A percentile compares a stretch with the other conserved stretches of the same genome.
Evolutionary conservation across 2,797 vertebrate genomes (phyloP).

Genomic region (Perodicticus potto): DNA sequence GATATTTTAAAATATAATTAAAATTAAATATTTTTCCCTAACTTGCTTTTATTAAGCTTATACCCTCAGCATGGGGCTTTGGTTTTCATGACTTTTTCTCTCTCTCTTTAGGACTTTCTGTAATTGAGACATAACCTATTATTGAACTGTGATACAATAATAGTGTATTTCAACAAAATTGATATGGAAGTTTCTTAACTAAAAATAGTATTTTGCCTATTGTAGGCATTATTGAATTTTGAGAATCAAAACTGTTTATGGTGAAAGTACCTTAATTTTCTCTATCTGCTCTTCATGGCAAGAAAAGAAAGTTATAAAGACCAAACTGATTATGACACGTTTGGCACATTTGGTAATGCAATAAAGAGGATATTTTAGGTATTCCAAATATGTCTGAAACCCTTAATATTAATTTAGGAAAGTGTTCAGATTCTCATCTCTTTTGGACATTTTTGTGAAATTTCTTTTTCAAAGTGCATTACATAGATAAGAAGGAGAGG

Average conservation of each 20-base stretch:
- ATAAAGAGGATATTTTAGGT: constrained; percentile 35
- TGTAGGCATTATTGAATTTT: constrained; percentile 38
- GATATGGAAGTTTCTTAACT: constrained; percentile 33
- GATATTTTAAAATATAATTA: constrained; percentile 42
- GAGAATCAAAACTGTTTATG: constrained; percentile 44
- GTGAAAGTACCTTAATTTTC: constrained; percentile 33
- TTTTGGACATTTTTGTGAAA: constrained; percentile 45
- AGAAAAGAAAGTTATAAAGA: constrained; percentile 24
- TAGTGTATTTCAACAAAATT: constrained; percentile 46
- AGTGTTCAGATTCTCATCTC: constrained; percentile 26
- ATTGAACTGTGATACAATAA: constrained; percentile 10
- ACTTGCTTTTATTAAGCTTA: constrained; percentile 56
- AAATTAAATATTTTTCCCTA: constrained; percentile 34
- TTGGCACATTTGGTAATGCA: constrained; percentile 17
- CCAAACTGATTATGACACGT: background rate
- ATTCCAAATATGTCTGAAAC: background rate
- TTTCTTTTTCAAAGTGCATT: background rate
- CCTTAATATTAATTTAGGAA: constrained; percentile 45
- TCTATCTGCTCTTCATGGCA: background rate
- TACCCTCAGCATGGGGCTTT: background rate
- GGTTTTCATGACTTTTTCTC: constrained; percentile 7
- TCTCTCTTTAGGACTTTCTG: constrained; percentile 43
- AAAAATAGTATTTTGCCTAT: constrained; percentile 43
- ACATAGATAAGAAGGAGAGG: background rate
- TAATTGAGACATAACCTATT: constrained; percentile 49